Base-by-base conservation (phyloP, 2,888 invertebrate species). In the Meteorus cinctellus region DNA sequence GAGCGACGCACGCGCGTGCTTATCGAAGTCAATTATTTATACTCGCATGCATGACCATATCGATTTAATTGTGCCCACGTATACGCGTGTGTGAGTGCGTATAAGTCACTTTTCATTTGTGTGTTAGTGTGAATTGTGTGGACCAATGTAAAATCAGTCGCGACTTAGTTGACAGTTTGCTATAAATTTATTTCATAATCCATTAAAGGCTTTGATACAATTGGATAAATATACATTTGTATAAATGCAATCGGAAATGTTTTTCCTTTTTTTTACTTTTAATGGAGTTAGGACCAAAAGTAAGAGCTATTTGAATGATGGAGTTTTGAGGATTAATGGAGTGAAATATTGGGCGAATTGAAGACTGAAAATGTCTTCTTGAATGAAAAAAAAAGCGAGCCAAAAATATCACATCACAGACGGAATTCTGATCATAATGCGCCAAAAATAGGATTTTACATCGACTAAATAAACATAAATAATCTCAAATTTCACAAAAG, bases 11-110 rank as follows among this genome's bases (percentile, higher is more conserved):
- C 69, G 69, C 59, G 55, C 59, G 59, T 51, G 59, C 69, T 70
- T 70, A 70, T 70, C 69, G 36, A 55, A 59, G 55, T 55, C 69
- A 55, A 70, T 70, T 70, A 70, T 70, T 70, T 70, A 70, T 55
- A 48, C 69, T 70, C 24, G 51, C 55, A 65, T 65, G 65, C 65
- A 65, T 65, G 65, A 65, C 65, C 65, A 65, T 65, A 65, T 65
- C 65, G 65, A 65, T 65, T 65, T 65, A 65, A 65, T 65, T 65
- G 65, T 36, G 36, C 41, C 24, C 65, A 65, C 65, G 65, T 41
- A 65, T 36, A 65, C 16, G 19, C 16, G 36, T 65, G 16, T 19
- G 24, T 65, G 55, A 8, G 19, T 55, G 19, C n/a, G 55, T 41
- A 8, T 34, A 41, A 41, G 12, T 41, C 34, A 8, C 8, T 41